phyloP scores from a whole-genome alignment of 2,888 invertebrate species.

The Cryptocephalus moraei region DNA sequence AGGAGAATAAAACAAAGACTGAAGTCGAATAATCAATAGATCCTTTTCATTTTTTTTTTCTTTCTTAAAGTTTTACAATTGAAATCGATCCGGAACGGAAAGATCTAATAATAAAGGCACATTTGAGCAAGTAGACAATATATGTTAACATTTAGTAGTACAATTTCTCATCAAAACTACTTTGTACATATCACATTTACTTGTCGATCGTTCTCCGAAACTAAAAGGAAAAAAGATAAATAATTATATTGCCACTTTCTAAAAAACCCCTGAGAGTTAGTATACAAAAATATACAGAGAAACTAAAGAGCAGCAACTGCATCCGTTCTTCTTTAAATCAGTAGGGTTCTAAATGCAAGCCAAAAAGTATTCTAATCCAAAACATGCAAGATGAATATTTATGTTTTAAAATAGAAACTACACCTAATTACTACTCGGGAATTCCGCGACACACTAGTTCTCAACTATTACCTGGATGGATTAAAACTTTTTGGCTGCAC shows the following conservation, averaged over 20 bases:
- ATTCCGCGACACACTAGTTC: too few relatives aligned
- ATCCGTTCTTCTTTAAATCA: constrained; percentile 11
- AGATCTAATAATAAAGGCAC: constrained; percentile 33
- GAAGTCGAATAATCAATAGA: constrained; percentile 3
- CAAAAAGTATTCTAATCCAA: constrained; percentile 9
- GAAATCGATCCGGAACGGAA: constrained; percentile 8
- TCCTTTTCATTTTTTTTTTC: not conserved
- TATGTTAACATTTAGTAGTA: constrained; percentile 26
- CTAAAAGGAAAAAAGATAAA: constrained; percentile 12
- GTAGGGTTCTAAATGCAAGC: constrained; percentile 3
- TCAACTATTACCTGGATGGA: too few relatives aligned
- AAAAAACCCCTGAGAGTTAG: constrained; percentile 33
- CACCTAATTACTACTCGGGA: too few relatives aligned
- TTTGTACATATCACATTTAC: constrained; percentile 30
- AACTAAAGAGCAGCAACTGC: constrained; percentile 17
- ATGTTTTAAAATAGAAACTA: too few relatives aligned
- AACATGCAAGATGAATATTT: not conserved
- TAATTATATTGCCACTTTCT: constrained; percentile 27
- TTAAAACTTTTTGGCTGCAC: too few relatives aligned
- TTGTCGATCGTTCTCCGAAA: constrained; percentile 16
- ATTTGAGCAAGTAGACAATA: constrained; percentile 35
- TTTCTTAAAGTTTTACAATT: constrained; percentile 8
- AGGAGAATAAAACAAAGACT: constrained; percentile 14
- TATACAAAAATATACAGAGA: constrained; percentile 27
- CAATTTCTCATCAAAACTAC: constrained; percentile 22